Percentiles rank a stretch among this genome's conserved stretches.
Evolutionary conservation across 1,140 invertebrate species (phyloP).

Genomic region (Habropoda laboriosa): DNA sequence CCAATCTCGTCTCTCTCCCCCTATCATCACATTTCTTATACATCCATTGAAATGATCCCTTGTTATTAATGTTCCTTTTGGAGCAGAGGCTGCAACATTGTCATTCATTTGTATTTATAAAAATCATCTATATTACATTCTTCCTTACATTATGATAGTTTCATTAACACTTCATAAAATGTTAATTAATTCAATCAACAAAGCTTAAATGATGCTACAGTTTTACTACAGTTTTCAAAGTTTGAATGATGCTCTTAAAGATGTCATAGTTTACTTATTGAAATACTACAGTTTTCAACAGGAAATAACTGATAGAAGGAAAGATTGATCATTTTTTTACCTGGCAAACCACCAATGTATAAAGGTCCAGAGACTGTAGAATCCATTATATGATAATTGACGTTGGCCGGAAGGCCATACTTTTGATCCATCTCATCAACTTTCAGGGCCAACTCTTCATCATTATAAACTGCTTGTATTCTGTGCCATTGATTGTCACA

Average conservation of each 20-base stretch:
- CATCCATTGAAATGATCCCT: constrained; percentile 95
- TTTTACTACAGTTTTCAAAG: no score
- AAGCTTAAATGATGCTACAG: no score
- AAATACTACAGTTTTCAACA: background rate
- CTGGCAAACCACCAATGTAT: constrained; percentile 93
- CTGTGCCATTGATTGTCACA: constrained; percentile 95
- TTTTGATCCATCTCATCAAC: constrained; percentile 86
- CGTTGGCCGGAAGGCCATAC: constrained; percentile 81
- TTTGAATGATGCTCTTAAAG: no score
- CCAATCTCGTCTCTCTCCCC: constrained; percentile 88
- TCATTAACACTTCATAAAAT: no score
- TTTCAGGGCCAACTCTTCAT: constrained; percentile 86
- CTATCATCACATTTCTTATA: constrained; percentile 91
- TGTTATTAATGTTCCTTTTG: constrained; percentile 85
- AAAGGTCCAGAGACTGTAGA: constrained; percentile 83
- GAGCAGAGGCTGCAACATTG: constrained; percentile 84
- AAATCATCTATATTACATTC: background rate
- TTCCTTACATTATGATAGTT: background rate
- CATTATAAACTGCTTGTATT: constrained; percentile 88
- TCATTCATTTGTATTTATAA: background rate
- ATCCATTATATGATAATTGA: constrained; percentile 73
- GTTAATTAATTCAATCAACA: no score
- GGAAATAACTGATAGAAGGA: constrained; percentile 7
- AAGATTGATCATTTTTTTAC: constrained; percentile 80
- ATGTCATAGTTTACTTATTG: background rate